phyloP scores from a whole-genome alignment of 1,140 invertebrate species.

The Teleogryllus occipitalis region DNA sequence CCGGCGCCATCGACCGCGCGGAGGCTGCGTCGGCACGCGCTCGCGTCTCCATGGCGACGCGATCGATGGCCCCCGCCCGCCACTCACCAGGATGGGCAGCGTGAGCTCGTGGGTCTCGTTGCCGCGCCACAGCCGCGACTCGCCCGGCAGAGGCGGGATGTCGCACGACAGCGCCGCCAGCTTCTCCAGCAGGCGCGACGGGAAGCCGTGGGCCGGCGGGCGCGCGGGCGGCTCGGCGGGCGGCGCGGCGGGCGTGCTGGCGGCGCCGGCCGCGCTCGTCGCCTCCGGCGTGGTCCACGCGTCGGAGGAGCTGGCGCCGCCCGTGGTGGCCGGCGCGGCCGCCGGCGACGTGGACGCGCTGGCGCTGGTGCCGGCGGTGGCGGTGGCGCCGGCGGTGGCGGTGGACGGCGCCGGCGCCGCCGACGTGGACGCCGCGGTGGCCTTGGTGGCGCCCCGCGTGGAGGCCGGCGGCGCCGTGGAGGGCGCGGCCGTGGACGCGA shows the following conservation, averaged over 20 bases:
- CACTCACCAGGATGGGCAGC: slow-evolving; percentile 52
- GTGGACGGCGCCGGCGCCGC: background rate
- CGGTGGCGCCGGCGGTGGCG: background rate
- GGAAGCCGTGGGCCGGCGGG: slow-evolving; percentile 16
- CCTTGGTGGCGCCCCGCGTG: background rate
- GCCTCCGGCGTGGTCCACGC: background rate
- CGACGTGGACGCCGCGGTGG: background rate
- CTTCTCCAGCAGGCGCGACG: slow-evolving; percentile 44
- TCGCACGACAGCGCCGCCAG: slow-evolving; percentile 50
- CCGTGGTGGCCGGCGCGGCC: background rate
- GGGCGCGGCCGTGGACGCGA: background rate
- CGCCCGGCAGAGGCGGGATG: slow-evolving; percentile 46
- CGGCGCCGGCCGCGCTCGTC: background rate
- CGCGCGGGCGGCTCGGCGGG: background rate
- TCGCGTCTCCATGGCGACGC: background rate
- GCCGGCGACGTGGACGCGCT: background rate
- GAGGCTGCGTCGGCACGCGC: background rate
- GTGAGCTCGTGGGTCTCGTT: slow-evolving; percentile 56
- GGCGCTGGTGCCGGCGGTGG: background rate
- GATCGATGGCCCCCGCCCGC: background rate
- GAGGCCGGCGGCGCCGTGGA: background rate
- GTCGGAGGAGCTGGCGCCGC: background rate
- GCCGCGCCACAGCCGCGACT: slow-evolving; percentile 53
- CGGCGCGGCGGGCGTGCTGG: background rate
- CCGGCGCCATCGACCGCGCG: too few species aligned